Base-by-base conservation (phyloP, 2,888 invertebrate genomes). In the Malthinus seriepunctatus region DNA sequence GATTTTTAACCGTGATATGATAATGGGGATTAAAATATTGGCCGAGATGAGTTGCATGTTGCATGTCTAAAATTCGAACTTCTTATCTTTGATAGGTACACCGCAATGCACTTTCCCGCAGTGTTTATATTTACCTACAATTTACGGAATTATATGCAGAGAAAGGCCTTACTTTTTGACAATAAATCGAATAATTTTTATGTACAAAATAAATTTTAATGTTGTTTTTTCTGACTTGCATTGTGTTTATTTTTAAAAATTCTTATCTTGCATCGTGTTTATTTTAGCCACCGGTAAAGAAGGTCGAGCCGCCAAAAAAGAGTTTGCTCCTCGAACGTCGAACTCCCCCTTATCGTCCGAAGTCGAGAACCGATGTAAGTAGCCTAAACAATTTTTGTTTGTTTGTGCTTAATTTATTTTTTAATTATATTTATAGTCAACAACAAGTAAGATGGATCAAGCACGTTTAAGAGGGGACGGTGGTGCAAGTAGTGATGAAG, bases 401-500 rank as follows among this genome's bases (percentile, higher is more conserved):
- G 14, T 31, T 9, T 37, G 10, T 23, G 23, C 23, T 5, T 23
- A 23, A 23, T 49, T 11, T 49, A 55, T 31, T n/a, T 7, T 8
- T 14, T 45, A n/a, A 1, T 46, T 31, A 14, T 31, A n/a, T 9
- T n/a, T 32, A 37, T 11, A 42, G 14, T 31, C 50, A 10, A 44
- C 47, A 15, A 48, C 54, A 15, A 45, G 32, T 60, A 55, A 68
- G 65, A 52, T 60, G 56, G 82, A 72, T 66, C 69, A 78, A 79
- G 71, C 81, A 79, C 64, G 77, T 60, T 62, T 81, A 78, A 49
- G 83, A 76, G 71, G 79, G 77, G 74, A 78, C 76, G 60, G 73
- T 56, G 74, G 81, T 78, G 56, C 81, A 78, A 71, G 84, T 80
- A 78, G 84, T 79, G 69, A 84, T 78, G 80, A 85, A 78, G 80